phyloP scores from a whole-genome alignment of 2,888 invertebrate genomes.

The Catonia carolina region DNA sequence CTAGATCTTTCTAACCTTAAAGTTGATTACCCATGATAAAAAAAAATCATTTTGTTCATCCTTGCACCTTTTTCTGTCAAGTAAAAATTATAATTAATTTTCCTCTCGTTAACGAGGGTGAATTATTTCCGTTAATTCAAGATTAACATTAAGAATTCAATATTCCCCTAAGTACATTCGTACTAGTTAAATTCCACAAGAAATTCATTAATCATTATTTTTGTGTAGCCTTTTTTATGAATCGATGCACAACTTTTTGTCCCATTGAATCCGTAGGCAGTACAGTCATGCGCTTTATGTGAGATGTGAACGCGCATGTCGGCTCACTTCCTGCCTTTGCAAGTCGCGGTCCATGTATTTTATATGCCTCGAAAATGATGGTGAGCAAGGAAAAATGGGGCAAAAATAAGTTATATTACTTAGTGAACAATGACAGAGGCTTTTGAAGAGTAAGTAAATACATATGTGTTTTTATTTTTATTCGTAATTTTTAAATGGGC shows the following conservation, averaged over 20 bases:
- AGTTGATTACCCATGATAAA: no score
- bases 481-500: constrained; percentile 21
- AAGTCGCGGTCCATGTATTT: constrained; percentile 32
- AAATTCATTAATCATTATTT: no score
- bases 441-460: constrained; percentile 78
- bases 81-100: no score
- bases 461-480: constrained; percentile 4
- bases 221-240: constrained; percentile 24
- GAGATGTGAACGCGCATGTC: constrained; percentile 27
- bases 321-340: constrained; percentile 30
- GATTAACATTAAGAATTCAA: no score
- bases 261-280: constrained; percentile 29
- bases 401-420: constrained; percentile 76
- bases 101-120: no score
- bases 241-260: constrained; percentile 29
- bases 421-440: constrained; percentile 85
- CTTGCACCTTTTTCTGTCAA: no score
- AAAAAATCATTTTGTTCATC: no score
- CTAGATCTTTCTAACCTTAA: no score
- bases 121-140: no score
- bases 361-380: constrained; percentile 73
- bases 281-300: constrained; percentile 27
- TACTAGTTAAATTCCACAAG: no score
- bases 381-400: constrained; percentile 72
- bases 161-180: no score